Base-by-base conservation (phyloP, 1,140 invertebrate species). In the Venturia canescens region DNA sequence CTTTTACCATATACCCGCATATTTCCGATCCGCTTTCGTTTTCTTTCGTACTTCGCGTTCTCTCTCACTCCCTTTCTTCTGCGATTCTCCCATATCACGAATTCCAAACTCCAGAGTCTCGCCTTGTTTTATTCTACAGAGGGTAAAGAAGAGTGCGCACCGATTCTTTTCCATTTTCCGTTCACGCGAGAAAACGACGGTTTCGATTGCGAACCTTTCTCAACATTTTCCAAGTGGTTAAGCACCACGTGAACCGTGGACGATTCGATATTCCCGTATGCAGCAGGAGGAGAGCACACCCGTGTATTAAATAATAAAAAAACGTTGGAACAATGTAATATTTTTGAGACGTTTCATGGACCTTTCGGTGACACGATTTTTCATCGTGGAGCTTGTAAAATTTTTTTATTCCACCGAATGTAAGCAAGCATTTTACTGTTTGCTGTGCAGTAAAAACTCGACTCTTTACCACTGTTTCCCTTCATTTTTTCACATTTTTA, bases 141-240 rank as follows among this genome's bases (percentile, higher is more conserved):
- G 15, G 21, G 66, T 26, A 23, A 15, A 66, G 16, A 69, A 15
- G 60, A 31, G 66, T n/a, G 66, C 66, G 11, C 27, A 69, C 15
- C 66, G 21, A 69, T 69, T 69, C 66, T 69, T 16, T 31, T 69
- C 26, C 66, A 69, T 69, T 69, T 69, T 69, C 66, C 66, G 66
- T 29, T n/a, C 27, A 31, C 29, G 66, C 26, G 66, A 69, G 29
- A 29, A 69, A 27, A 15, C 66, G 27, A 69, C 31, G 27, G 66
- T 27, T 69, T 29, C 66, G 66, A 69, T 69, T 69, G 66, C 66
- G 66, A 69, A 69, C 31, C 66, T 18, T 69, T 69, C 66, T 69
- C 66, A 31, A 69, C 27, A 69, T 69, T 69, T 69, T 69, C 66
- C 66, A 31, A 69, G 29, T 69, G 66, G 66, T 69, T 69, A 69